Conservation (phyloP, 1,140 invertebrate genomes). For the Aphelinus atriplicis region DNA sequence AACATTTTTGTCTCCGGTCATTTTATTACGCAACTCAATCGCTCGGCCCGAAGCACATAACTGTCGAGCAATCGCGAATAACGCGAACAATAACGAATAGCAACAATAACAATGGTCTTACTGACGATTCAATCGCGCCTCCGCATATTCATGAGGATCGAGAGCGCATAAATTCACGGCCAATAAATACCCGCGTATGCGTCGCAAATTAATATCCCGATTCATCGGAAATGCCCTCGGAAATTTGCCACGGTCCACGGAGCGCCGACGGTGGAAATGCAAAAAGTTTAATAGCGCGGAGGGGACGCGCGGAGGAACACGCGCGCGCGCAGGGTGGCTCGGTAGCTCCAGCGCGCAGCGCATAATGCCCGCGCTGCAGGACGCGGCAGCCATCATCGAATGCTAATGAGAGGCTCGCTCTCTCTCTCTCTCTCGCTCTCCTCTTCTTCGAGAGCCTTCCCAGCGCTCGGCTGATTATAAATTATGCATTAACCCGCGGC, state of each 20-base stretch:
- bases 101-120: slow-evolving; percentile 23
- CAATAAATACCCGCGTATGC: slow-evolving; percentile 35
- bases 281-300: slow-evolving; percentile 26
- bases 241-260: neutral
- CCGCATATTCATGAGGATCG: slow-evolving; percentile 31
- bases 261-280: neutral
- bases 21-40: neutral
- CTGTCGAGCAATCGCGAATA: slow-evolving; percentile 33
- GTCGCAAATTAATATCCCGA: slow-evolving; percentile 39
- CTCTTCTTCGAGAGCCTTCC: slow-evolving; percentile 10
- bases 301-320: slow-evolving; percentile 37
- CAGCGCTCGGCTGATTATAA: slow-evolving; percentile 62
- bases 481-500: slow-evolving; percentile 66
- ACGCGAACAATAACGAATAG: slow-evolving; percentile 38
- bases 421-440: neutral
- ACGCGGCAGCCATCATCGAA: slow-evolving; percentile 66
- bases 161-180: slow-evolving; percentile 30
- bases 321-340: slow-evolving; percentile 44
- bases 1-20: neutral
- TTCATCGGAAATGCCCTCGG: too few species aligned
- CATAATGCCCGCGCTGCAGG: slow-evolving; percentile 61
- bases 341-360: slow-evolving; percentile 41
- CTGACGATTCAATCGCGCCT: slow-evolving; percentile 30
- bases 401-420: slow-evolving; percentile 64
- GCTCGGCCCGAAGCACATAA: slow-evolving; percentile 19